Evolutionary conservation across 2,797 vertebrate genomes (phyloP).

Genomic region (Meda fulgida): DNA sequence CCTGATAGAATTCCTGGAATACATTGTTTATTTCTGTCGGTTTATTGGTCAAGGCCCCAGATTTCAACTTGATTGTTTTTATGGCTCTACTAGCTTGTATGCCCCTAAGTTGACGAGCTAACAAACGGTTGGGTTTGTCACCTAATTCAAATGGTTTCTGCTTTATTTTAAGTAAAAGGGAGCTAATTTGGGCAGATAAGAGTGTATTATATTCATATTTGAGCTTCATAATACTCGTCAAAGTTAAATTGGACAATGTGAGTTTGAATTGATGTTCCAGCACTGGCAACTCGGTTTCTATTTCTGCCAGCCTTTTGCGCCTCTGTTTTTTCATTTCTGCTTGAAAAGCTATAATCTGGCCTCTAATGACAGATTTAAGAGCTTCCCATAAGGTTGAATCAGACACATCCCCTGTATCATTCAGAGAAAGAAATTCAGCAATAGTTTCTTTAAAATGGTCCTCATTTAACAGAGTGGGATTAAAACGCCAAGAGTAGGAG

Average conservation of each 20-base stretch:
- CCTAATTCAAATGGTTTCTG: constrained; percentile 45
- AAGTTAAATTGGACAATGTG: neutral
- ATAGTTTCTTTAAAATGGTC: neutral
- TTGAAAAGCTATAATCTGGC: neutral
- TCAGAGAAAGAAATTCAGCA: neutral
- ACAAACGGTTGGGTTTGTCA: constrained; percentile 15
- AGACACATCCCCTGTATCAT: neutral
- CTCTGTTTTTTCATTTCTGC: neutral
- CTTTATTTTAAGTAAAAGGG: constrained; percentile 4
- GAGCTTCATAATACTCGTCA: neutral
- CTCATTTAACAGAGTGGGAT: neutral
- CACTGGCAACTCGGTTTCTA: neutral
- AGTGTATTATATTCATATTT: constrained; percentile 19
- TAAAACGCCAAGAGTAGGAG: neutral
- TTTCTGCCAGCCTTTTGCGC: neutral
- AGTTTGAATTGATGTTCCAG: neutral
- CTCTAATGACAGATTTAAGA: constrained; percentile 3
- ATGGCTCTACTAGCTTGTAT: constrained; percentile 38
- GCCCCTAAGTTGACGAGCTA: constrained; percentile 18
- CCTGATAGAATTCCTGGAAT: constrained; percentile 27
- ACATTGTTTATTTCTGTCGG: constrained; percentile 30
- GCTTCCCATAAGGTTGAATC: constrained; percentile 1
- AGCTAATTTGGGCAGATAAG: constrained; percentile 20
- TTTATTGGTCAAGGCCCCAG: neutral
- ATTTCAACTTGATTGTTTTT: neutral